These are phyloP conservation scores for Thymallus thymallus DNA, from an alignment of 2,113 vertebrate genomes.

Conservation along the genomic window DNA sequence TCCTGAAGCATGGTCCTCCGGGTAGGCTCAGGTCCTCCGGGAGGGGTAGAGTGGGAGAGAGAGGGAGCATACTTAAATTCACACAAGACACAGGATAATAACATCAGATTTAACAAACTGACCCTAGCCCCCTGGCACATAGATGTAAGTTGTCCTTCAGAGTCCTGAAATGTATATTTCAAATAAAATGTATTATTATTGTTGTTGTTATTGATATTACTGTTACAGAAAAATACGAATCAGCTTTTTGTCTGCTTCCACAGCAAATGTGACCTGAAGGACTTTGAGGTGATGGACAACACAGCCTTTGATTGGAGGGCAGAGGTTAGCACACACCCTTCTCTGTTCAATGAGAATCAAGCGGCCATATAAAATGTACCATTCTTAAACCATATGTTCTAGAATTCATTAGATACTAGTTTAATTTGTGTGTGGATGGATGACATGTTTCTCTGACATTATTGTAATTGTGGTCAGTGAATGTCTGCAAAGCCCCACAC, in stretches of 20 bases:
- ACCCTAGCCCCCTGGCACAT: no score
- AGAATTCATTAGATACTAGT: slow-evolving; percentile 31
- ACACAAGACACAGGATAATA: no score
- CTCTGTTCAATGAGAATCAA: not conserved
- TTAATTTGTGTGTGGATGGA: slow-evolving; percentile 13
- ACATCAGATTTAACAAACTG: no score
- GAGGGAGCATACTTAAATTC: no score
- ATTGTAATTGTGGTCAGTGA: slow-evolving; percentile 32
- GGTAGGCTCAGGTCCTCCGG: no score
- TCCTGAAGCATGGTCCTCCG: no score
- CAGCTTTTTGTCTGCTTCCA: slow-evolving; percentile 26
- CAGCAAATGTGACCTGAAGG: slow-evolving; percentile 50
- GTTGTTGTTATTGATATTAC: no score
- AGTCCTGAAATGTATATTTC: no score
- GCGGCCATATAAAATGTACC: not conserved
- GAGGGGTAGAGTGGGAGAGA: no score
- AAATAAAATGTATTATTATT: no score
- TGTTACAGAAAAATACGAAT: no score
- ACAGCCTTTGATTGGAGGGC: slow-evolving; percentile 37
- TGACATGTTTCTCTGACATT: slow-evolving; percentile 37
- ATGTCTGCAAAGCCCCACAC: not conserved
- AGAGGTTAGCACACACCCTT: slow-evolving; percentile 59
- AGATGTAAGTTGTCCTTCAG: no score
- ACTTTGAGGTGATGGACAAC: slow-evolving; percentile 55
- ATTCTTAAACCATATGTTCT: not conserved